These are phyloP conservation scores for Argentina silus DNA, from an alignment of 2,797 vertebrate species.

Conservation along the genomic window DNA sequence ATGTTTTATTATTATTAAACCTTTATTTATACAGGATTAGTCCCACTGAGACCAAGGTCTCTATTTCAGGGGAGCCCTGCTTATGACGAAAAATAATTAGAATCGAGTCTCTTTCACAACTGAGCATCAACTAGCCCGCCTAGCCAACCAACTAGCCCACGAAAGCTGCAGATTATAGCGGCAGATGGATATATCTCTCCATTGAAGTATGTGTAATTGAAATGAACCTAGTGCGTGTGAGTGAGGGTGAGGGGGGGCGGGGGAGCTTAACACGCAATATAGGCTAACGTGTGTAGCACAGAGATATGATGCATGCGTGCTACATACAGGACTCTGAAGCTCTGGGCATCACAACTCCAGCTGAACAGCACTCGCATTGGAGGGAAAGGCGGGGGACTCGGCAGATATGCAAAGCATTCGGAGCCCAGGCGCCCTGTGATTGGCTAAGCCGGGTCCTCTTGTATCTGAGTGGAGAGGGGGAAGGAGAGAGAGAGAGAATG, in stretches of 20 bases:
- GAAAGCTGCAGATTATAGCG: background rate
- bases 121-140: background rate
- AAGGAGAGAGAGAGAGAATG: slow-evolving; percentile 16
- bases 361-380: slow-evolving; percentile 42
- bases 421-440: slow-evolving; percentile 52
- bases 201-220: background rate
- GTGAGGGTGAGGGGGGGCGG: too few relatives aligned
- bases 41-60: too few relatives aligned
- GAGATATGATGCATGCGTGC: background rate
- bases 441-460: slow-evolving; percentile 62
- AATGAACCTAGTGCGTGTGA: background rate
- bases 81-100: too few relatives aligned
- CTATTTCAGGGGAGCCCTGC: too few relatives aligned
- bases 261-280: background rate
- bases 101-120: background rate
- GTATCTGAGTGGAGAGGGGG: slow-evolving; percentile 67
- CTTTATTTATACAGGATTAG: too few relatives aligned
- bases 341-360: background rate
- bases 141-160: too few relatives aligned
- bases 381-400: slow-evolving; percentile 20
- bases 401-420: slow-evolving; percentile 49
- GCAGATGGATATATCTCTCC: background rate
- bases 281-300: background rate
- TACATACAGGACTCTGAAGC: background rate
- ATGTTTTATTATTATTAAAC: background rate